Percentiles rank a stretch among this genome's conserved stretches.
These are phyloP conservation scores for Chydorus sphaericus DNA, from an alignment of 2,888 invertebrate species.

Conservation along the genomic window DNA sequence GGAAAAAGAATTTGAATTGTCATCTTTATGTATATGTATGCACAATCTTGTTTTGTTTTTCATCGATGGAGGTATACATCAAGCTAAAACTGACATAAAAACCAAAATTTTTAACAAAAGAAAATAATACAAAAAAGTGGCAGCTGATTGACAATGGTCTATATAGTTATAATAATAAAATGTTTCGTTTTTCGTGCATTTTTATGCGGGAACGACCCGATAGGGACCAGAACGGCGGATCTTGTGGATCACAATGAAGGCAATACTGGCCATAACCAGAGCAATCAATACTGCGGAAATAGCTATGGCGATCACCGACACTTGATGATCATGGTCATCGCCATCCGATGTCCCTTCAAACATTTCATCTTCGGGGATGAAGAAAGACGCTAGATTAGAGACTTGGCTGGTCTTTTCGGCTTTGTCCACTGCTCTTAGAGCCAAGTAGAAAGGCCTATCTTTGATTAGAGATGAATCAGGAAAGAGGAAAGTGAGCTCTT, in stretches of 20 bases:
- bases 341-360: not conserved
- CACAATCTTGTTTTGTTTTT: not conserved
- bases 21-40: not conserved
- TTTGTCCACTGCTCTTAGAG: slow-evolving; percentile 1
- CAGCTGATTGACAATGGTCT: too few species aligned
- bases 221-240: too few species aligned
- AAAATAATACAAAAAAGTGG: not conserved
- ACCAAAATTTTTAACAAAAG: not conserved
- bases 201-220: too few species aligned
- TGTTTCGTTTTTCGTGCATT: too few species aligned
- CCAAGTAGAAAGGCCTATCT: not conserved
- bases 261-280: too few species aligned
- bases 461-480: not conserved
- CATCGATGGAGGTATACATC: not conserved
- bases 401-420: not conserved
- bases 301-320: too few species aligned
- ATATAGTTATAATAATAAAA: too few species aligned
- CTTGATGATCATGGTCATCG: too few species aligned
- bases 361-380: not conserved
- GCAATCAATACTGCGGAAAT: too few species aligned
- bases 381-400: not conserved
- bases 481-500: not conserved
- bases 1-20: not conserved
- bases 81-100: too few species aligned
- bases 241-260: too few species aligned